A percentile compares a stretch with the other conserved stretches of the same genome.
Evolutionary conservation across 2,888 invertebrate species (phyloP).

Genomic region (Chironomus tentans): DNA sequence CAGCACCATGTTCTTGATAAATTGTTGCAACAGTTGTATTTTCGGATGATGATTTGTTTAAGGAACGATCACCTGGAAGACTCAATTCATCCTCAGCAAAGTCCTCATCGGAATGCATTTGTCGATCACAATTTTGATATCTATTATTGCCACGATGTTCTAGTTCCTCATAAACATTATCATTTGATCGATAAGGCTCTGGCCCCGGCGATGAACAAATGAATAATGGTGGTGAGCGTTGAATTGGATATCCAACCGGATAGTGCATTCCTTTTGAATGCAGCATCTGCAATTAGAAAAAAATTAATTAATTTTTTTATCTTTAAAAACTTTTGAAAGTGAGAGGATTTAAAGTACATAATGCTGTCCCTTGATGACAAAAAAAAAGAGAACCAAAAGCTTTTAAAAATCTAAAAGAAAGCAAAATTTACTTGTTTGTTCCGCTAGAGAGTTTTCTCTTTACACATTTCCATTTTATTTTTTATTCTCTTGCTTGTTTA

Average conservation of each 20-base stretch:
- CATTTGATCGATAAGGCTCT: constrained; percentile 53
- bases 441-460: no score
- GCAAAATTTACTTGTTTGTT: no score
- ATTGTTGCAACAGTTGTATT: constrained; percentile 31
- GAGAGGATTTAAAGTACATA: not conserved
- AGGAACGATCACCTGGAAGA: constrained; percentile 44
- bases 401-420: no score
- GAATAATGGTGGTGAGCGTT: constrained; percentile 52
- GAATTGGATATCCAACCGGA: constrained; percentile 53
- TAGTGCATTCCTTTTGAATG: constrained; percentile 56
- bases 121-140: constrained; percentile 52
- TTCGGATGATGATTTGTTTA: constrained; percentile 35
- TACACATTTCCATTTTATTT: not conserved
- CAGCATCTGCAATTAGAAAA: constrained; percentile 52
- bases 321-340: not conserved
- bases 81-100: constrained; percentile 77
- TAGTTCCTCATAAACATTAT: constrained; percentile 76
- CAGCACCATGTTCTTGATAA: constrained; percentile 32
- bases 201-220: constrained; percentile 61
- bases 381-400: no score
- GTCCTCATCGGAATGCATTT: constrained; percentile 69
- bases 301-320: not conserved
- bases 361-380: no score
- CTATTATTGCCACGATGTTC: constrained; percentile 44
- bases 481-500: not conserved